Base-by-base conservation (phyloP, 1,140 invertebrate genomes). In the Drosophila bifasciata region DNA sequence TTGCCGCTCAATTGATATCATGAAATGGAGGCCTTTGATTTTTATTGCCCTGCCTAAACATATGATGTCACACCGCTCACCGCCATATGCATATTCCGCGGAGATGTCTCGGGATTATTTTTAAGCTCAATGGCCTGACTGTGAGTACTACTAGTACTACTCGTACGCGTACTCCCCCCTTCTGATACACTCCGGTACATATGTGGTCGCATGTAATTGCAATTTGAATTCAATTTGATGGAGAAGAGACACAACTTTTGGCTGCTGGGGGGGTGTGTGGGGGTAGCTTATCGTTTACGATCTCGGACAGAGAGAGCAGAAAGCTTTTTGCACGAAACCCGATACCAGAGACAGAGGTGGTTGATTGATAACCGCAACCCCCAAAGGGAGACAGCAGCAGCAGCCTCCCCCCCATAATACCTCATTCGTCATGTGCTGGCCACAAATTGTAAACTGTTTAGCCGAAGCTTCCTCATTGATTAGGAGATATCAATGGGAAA, bases 21-120 rank as follows among this genome's bases (percentile, higher is more conserved):
- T 64, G 64, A 90, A 90, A 90, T 90, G 79, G 79, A 90, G 79
- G 78, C 64, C 81, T 89, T 90, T 90, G 77, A 89, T 89, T 90
- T 90, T 90, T 90, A 90, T 90, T 90, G 74, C 86, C 40, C 28
- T 60, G 40, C 32, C 70, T 51, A 41, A 90, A 88, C 89, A 90
- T 90, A 90, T 90, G 89, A 89, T 90, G 88, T 81, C 83, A 57
- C 46, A 32, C 28, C 8, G 11, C 8, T 41, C 45, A 43, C 52
- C 55, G 52, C 49, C 32, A 39, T 36, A 44, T 25, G 25, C 25
- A 63, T 49, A 60, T 28, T 25, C 16, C 16, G 21, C 43, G 60
- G 44, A 56, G 69, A 60, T 61, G 52, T 44, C 51, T 43, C 43
- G 68, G 81, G 77, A 72, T 85, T 86, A 80, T 73, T 76, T 84